Evolutionary conservation across 2,888 invertebrate genomes (phyloP).

Genomic region (Meghimatium bilineatum): DNA sequence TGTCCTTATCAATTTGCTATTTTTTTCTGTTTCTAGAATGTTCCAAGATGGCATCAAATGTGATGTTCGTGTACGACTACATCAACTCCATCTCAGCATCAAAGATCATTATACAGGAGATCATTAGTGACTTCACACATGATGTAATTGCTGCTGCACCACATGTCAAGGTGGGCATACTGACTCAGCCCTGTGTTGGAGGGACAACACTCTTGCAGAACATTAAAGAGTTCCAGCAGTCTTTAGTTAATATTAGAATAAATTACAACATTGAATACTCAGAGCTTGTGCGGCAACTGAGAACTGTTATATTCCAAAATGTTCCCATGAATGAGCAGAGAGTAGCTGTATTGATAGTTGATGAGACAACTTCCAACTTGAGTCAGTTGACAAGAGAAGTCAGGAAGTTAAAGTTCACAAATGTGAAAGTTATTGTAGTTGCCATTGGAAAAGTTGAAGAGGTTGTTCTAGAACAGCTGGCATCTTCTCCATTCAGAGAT

Average conservation of each 20-base stretch:
- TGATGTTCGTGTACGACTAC: slow-evolving; percentile 52
- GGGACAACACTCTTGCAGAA: neutral
- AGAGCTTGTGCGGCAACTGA: slow-evolving; percentile 13
- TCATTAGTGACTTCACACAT: slow-evolving; percentile 32
- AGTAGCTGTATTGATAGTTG: slow-evolving; percentile 51
- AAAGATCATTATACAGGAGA: slow-evolving; percentile 26
- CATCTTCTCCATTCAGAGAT: slow-evolving; percentile 15
- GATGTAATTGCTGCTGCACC: slow-evolving; percentile 10
- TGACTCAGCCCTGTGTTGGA: slow-evolving; percentile 32
- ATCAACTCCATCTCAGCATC: slow-evolving; percentile 37
- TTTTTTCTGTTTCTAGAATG: neutral
- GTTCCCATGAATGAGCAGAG: slow-evolving; percentile 33
- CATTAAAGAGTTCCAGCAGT: neutral
- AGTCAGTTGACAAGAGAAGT: slow-evolving; percentile 45
- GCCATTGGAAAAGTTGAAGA: slow-evolving; percentile 40
- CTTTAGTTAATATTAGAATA: neutral
- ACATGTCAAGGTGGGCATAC: slow-evolving; percentile 30
- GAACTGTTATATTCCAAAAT: slow-evolving; percentile 16
- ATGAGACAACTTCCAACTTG: slow-evolving; percentile 42
- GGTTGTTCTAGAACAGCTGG: slow-evolving; percentile 26
- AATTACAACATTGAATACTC: slow-evolving; percentile 10
- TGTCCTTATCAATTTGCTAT: neutral
- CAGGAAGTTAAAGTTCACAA: slow-evolving; percentile 45
- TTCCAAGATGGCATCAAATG: slow-evolving; percentile 33
- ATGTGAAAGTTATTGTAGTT: slow-evolving; percentile 48